Percentiles rank a stretch among this genome's conserved stretches.
phyloP scores from a whole-genome alignment of 2,888 invertebrate genomes.

The Venustoraphidia nigricollis region DNA sequence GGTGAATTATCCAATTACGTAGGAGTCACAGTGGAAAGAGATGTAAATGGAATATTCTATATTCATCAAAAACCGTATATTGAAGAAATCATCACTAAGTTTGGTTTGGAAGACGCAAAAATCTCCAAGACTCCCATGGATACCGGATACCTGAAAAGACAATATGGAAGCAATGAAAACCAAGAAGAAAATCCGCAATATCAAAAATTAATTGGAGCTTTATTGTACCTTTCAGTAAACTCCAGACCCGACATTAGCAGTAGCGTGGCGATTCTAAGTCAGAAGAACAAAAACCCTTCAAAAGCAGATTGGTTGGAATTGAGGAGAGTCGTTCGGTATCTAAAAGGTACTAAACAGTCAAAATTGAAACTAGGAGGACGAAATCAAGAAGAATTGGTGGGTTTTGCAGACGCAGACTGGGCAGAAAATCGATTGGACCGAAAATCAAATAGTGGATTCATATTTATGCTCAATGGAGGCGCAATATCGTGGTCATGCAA shows the following conservation, averaged over 20 bases:
- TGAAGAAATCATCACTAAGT: not conserved
- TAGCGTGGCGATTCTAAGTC: too few species aligned
- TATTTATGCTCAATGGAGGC: conserved; percentile 13
- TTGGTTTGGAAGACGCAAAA: conserved; percentile 1
- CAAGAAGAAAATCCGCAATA: too few species aligned
- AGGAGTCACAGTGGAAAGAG: not conserved
- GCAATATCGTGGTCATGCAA: conserved; percentile 17
- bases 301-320: conserved; percentile 16
- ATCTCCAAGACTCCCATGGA: not conserved
- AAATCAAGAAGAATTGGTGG: too few species aligned
- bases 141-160: not conserved
- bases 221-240: too few species aligned
- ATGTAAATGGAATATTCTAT: not conserved
- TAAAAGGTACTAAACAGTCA: conserved; percentile 12
- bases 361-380: conserved; percentile 8
- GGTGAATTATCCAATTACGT: not conserved
- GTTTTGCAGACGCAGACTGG: conserved; percentile 21
- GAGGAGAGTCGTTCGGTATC: conserved; percentile 15
- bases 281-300: too few species aligned
- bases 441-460: conserved; percentile 19
- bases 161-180: too few species aligned
- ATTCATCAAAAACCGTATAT: not conserved
- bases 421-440: conserved; percentile 16
- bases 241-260: too few species aligned
- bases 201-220: too few species aligned